Evolutionary conservation across 1,140 invertebrate genomes (phyloP), one percentile per base, ranked within the genome.

Genomic region (Ostrea edulis): DNA sequence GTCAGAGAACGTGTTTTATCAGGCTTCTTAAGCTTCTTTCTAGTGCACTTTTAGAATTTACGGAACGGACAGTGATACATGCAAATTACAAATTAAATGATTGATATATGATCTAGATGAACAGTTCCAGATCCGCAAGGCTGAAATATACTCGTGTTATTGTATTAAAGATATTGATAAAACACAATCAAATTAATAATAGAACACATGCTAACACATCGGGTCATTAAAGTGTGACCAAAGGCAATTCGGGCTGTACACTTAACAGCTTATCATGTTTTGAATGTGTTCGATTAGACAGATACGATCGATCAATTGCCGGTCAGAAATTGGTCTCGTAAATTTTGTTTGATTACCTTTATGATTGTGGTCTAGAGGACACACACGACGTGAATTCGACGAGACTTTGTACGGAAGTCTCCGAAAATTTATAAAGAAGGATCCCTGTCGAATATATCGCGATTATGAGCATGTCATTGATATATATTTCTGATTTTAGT

Each of bases 201-300:
- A 29, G 25, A 77, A 77, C 12, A 77, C 9, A 44, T 25, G 25
- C 29, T 77, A 29, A 77, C 68, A 77, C 68, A 25, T 77, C 68
- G 35, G 14, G 25, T 35, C 11, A 35, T 35, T 14, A 77, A 77
- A 25, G 68, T 35, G 68, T 77, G 68, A 77, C 68, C 68, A 77
- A 14, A 77, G 68, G 68, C 68, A 77, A 77, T 77, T 77, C 25
- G 25, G 68, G 68, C 68, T 25, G 68, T 25, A 25, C 68, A 77
- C 25, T 77, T 77, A 77, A 25, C 68, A 77, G 68, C 22, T 77
- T 77, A 35, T 77, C 68, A 35, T 77, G 25, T 77, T 35, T 77
- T 77, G 68, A 77, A 77, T 77, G 68, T 77, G 68, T 77, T 77
- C 68, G 68, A 77, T 77, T 25, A 77, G 68, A 77, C 68, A 77